phyloP scores from a whole-genome alignment of 2,888 invertebrate species.

The Drosophila gaucha region DNA sequence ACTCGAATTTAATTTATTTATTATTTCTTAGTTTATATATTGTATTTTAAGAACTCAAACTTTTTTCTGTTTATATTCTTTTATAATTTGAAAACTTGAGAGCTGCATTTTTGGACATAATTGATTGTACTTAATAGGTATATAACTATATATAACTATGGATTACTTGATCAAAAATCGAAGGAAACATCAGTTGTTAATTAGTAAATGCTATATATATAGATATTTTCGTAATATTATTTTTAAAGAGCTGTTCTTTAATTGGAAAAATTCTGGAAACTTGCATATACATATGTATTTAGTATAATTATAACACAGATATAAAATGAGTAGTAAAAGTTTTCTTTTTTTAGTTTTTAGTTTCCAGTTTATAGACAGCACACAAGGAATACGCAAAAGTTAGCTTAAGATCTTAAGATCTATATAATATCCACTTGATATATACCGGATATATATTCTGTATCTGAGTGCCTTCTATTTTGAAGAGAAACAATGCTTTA shows the following conservation, averaged over 20 bases:
- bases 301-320: constrained; percentile 71
- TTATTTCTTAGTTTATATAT: neutral
- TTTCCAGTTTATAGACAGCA: constrained; percentile 45
- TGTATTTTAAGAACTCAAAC: neutral
- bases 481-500: constrained; percentile 49
- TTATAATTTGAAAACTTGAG: constrained; percentile 21
- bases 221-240: constrained; percentile 16
- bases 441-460: constrained; percentile 16
- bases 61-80: neutral
- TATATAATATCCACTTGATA: constrained; percentile 11
- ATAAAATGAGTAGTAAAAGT: constrained; percentile 65
- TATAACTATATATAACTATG: constrained; percentile 45
- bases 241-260: constrained; percentile 17
- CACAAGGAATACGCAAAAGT: constrained; percentile 58
- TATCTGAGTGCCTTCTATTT: constrained; percentile 10
- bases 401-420: constrained; percentile 14
- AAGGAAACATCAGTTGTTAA: constrained; percentile 58
- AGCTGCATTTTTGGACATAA: constrained; percentile 30
- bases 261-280: constrained; percentile 7
- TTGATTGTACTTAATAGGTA: constrained; percentile 75
- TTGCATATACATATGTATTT: constrained; percentile 17
- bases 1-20: constrained; percentile 1
- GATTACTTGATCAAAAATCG: constrained; percentile 53
- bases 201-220: constrained; percentile 36
- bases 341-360: constrained; percentile 34